phyloP scores from a whole-genome alignment of 2,113 vertebrate genomes.

The Corythaeola cristata region DNA sequence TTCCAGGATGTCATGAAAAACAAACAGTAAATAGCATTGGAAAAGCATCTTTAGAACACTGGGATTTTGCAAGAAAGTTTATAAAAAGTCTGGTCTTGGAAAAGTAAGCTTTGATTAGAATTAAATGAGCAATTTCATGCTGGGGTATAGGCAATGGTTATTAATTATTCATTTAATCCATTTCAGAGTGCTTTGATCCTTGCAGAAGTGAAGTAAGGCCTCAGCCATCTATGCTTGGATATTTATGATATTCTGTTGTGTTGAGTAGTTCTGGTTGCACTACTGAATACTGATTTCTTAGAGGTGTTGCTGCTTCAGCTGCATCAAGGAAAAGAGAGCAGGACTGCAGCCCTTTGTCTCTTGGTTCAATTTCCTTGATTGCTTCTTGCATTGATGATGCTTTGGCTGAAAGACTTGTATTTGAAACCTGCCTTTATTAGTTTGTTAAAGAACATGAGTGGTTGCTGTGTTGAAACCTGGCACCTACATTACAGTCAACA shows the following conservation, averaged over 20 bases:
- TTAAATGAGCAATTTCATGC: neutral
- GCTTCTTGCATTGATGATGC: neutral
- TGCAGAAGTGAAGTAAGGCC: neutral
- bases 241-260: neutral
- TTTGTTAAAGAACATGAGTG: neutral
- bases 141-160: neutral
- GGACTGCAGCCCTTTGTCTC: neutral
- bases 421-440: neutral
- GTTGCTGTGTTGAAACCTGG: neutral
- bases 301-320: neutral
- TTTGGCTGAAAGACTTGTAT: neutral
- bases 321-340: neutral
- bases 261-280: neutral
- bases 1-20: neutral
- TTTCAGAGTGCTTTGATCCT: constrained; percentile 21
- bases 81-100: neutral
- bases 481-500: neutral
- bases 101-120: neutral
- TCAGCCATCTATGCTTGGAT: neutral
- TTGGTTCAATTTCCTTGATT: neutral
- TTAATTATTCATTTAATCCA: constrained; percentile 18
- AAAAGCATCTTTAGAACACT: neutral
- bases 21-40: neutral
- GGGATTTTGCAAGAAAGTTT: neutral
- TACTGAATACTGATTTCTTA: constrained; percentile 6